Conservation (phyloP, 2,797 vertebrate species). For the Nothura maculosa region DNA sequence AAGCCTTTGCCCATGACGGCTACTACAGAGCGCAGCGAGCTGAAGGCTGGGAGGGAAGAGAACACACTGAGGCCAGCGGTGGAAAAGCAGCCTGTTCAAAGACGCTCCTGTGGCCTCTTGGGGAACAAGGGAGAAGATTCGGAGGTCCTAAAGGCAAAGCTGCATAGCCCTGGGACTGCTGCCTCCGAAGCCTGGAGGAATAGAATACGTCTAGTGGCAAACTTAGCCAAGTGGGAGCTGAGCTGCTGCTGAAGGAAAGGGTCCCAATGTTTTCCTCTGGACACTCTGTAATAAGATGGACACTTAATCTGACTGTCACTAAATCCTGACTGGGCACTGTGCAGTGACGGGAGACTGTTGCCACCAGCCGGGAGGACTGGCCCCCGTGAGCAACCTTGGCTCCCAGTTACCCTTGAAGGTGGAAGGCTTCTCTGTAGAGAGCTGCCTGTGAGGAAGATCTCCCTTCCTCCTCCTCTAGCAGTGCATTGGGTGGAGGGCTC, state of each 20-base stretch:
- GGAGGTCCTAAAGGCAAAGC: background rate
- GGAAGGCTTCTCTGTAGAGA: background rate
- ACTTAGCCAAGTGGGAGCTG: background rate
- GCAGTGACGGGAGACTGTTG: background rate
- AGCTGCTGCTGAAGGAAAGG: background rate
- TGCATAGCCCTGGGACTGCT: background rate
- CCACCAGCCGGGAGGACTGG: background rate
- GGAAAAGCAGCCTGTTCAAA: background rate
- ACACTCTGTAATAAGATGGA: background rate
- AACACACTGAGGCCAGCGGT: background rate
- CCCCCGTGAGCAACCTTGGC: background rate
- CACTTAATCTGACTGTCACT: background rate
- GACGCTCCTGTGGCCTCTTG: background rate
- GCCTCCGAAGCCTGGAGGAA: background rate
- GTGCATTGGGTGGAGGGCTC: background rate
- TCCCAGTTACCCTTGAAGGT: background rate
- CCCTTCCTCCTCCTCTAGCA: background rate
- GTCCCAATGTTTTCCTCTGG: background rate
- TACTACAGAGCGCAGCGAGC: slow-evolving; percentile 78
- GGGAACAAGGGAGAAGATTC: background rate
- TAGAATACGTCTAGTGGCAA: background rate
- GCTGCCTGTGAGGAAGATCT: background rate
- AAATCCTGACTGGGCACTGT: background rate
- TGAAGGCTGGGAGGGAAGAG: slow-evolving; percentile 74
- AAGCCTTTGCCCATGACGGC: slow-evolving; percentile 87